Conservation (phyloP, 2,888 invertebrate species). For the Tipula confusa region DNA sequence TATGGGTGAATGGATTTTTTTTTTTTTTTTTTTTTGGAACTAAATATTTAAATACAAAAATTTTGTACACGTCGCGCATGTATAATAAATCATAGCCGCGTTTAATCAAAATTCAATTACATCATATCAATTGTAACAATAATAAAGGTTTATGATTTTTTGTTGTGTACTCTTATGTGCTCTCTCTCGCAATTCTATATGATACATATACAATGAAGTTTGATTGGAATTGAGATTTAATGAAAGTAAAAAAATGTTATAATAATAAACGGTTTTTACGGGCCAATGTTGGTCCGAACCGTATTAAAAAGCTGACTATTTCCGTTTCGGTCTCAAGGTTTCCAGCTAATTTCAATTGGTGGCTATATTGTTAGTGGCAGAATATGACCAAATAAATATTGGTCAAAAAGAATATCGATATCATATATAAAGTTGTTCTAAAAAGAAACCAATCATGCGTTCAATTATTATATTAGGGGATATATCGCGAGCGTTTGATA, state of each 20-base stretch:
- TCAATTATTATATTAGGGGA: too few species aligned
- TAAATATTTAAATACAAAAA: neutral
- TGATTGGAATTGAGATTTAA: neutral
- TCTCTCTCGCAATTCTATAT: too few species aligned
- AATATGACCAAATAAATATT: too few species aligned
- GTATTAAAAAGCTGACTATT: too few species aligned
- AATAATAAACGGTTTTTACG: neutral
- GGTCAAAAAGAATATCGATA: too few species aligned
- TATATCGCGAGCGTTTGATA: too few species aligned
- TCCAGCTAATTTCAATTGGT: too few species aligned
- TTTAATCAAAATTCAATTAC: slow-evolving; percentile 20
- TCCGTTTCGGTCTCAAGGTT: too few species aligned
- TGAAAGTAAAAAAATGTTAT: neutral
- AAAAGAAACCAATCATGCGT: too few species aligned
- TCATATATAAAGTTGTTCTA: too few species aligned
- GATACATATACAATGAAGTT: neutral
- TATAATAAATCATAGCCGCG: slow-evolving; percentile 20
- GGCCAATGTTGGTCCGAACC: too few species aligned
- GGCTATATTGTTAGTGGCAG: too few species aligned
- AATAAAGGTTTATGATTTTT: neutral
- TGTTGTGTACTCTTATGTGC: neutral
- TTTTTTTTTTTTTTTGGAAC: neutral
- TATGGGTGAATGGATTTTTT: neutral
- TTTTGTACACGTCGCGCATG: neutral
- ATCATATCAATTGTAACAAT: slow-evolving; percentile 3